A percentile compares a stretch with the other conserved stretches of the same genome.
Conservation (phyloP, 2,113 vertebrate genomes). For the Macrotus californicus region DNA sequence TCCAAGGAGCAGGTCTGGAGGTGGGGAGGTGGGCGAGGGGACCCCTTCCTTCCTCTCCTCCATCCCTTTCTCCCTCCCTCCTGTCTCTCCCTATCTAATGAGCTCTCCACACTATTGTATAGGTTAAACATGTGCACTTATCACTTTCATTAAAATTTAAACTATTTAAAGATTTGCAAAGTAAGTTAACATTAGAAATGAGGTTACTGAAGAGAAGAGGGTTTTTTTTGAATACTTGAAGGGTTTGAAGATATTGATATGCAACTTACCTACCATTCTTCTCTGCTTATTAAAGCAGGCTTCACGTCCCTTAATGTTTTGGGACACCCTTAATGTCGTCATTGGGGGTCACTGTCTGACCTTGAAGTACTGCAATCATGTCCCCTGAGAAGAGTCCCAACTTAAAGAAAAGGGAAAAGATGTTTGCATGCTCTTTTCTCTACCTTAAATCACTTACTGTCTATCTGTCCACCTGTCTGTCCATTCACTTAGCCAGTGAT, state of each 20-base stretch:
- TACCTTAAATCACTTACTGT: neutral
- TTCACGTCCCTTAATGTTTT: fast-evolving
- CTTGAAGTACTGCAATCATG: no score
- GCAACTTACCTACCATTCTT: fast-evolving
- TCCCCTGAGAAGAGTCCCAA: neutral
- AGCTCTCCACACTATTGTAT: neutral
- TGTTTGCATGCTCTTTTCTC: neutral
- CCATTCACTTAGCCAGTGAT: neutral
- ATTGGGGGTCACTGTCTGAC: no score
- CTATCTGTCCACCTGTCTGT: neutral
- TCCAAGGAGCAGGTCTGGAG: neutral
- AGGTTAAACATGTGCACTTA: neutral
- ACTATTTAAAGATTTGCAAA: neutral
- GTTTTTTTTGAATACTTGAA: neutral
- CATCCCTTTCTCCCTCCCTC: no score
- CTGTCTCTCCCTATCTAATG: neutral
- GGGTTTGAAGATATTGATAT: neutral
- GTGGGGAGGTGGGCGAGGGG: no score
- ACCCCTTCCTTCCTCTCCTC: no score
- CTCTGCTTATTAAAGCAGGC: fast-evolving
- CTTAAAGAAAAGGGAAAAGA: neutral
- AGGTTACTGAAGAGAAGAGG: neutral
- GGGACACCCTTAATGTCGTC: no score
- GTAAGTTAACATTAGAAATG: neutral
- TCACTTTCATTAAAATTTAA: no score